phyloP scores from a whole-genome alignment of 1,140 invertebrate genomes.

The Scaptodrosophila lebanonensis region DNA sequence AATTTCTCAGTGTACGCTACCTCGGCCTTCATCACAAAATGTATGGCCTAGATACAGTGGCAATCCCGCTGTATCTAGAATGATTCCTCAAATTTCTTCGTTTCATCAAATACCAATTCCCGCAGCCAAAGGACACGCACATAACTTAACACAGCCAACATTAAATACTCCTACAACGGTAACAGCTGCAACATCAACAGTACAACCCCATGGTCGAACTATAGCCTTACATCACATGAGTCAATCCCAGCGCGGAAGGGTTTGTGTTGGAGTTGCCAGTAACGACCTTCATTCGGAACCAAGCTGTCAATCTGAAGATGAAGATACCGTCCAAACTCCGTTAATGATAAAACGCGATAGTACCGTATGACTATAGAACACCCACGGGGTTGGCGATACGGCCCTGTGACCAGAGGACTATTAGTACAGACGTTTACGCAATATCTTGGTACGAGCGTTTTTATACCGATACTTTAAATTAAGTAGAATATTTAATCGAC shows the following conservation, averaged over 20 bases:
- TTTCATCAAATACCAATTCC: conserved; percentile 78
- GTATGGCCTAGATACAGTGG: conserved; percentile 77
- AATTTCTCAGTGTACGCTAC: conserved; percentile 77
- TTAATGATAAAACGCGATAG: conserved; percentile 80
- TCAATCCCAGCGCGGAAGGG: conserved; percentile 48
- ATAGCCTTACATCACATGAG: conserved; percentile 70
- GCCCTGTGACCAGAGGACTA: conserved; percentile 70
- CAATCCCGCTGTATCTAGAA: conserved; percentile 56
- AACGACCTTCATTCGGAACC: conserved; percentile 49
- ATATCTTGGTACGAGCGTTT: no score
- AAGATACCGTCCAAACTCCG: conserved; percentile 79
- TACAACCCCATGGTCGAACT: conserved; percentile 47
- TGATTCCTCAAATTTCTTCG: conserved; percentile 49
- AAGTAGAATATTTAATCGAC: no score
- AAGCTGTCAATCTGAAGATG: conserved; percentile 76
- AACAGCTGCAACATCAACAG: conserved; percentile 43
- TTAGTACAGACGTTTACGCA: no score
- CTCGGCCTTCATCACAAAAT: conserved; percentile 77
- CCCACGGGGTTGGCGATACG: conserved; percentile 60
- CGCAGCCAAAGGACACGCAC: conserved; percentile 59
- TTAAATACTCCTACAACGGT: conserved; percentile 54
- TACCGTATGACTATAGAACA: conserved; percentile 79
- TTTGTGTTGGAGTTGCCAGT: conserved; percentile 51
- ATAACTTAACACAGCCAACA: conserved; percentile 41
- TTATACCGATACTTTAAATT: no score